phyloP scores from a whole-genome alignment of 1,140 invertebrate species.

The Ceratina japonica region DNA sequence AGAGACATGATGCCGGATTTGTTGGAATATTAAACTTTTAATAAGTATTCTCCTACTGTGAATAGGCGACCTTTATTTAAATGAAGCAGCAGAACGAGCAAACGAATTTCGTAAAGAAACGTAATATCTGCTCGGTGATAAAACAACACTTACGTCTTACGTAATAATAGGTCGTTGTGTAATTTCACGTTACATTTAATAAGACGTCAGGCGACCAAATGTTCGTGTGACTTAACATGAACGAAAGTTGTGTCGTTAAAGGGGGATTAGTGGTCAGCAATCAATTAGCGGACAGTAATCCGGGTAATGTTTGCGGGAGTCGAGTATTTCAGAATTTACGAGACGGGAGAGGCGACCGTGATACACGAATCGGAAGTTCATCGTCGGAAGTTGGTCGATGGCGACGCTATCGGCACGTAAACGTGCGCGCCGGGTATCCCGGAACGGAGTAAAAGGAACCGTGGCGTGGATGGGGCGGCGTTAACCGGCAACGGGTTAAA shows the following conservation, averaged over 20 bases:
- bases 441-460: constrained; percentile 4
- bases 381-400: constrained; percentile 22
- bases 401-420: constrained; percentile 36
- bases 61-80: not conserved
- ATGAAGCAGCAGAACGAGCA: not conserved
- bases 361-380: constrained; percentile 27
- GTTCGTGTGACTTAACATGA: no score
- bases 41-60: constrained; percentile 10
- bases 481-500: constrained; percentile 30
- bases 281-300: constrained; percentile 12
- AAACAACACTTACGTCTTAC: no score
- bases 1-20: constrained; percentile 12
- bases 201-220: no score
- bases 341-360: constrained; percentile 11
- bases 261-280: not conserved
- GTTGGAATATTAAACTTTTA: constrained; percentile 46
- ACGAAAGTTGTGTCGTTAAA: not conserved
- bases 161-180: constrained; percentile 10
- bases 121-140: no score
- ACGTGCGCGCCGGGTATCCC: constrained; percentile 21
- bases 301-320: not conserved
- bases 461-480: not conserved
- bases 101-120: constrained; percentile 15
- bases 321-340: constrained; percentile 22
- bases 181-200: constrained; percentile 48